Evolutionary conservation across 1,140 invertebrate genomes (phyloP), one percentile per base, ranked within the genome.

Genomic region (Eupristina koningsbergeri): DNA sequence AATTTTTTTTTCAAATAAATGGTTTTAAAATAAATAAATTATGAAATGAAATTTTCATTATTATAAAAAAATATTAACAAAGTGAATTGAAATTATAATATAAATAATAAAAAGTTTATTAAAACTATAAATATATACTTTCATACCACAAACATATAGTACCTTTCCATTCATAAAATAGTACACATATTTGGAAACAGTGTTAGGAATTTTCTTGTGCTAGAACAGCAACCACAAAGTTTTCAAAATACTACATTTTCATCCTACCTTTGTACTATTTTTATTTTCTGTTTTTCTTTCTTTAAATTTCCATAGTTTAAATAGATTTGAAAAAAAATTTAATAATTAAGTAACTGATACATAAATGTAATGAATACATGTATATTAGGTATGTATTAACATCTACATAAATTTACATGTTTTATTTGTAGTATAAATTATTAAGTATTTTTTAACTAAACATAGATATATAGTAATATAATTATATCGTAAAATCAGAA

Each of bases 81-180:
- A 58, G 3, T 3, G 3, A 26, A 9, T 3, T 58, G 2, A 58
- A 58, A 58, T 58, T 26, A 58, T 3, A 3, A 58, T 26, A 22
- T 1, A 9, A 53, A 53, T 17, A 53, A 17, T 17, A 19, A 26
- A 58, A 22, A 58, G 19, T 26, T 58, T 58, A 58, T 58, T 58
- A 53, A 67, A 83, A 71, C 78, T 39, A 41, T 58, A 19, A 77
- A 36, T 26, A n/a, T 78, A 41, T 73, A 79, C 79, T 83, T 83
- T 41, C 64, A 41, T 41, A 78, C 63, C 31, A 31, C 45, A 78
- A 76, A 61, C 74, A 83, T 71, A n/a, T 61, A 83, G 41, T 79
- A 73, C 11, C 58, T 53, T 6, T 15, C 39, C 67, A 71, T 63
- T 74, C 31, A 45, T 5, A 22, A 34, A 34, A 34, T 19, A 29